phyloP scores from a whole-genome alignment of 2,113 vertebrate species.

The Chloebia gouldiae region DNA sequence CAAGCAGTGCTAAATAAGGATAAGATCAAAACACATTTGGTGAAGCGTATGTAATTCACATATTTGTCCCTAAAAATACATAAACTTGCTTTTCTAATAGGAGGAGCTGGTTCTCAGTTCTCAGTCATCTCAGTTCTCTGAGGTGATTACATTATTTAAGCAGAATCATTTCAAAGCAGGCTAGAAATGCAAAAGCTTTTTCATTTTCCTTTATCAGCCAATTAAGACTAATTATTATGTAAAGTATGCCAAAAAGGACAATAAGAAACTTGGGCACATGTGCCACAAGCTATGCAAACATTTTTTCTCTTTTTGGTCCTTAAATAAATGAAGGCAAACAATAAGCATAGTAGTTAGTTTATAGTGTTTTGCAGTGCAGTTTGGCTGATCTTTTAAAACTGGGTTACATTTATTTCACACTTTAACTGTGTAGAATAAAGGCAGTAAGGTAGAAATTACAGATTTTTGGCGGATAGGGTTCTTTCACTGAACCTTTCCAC shows the following conservation, averaged over 20 bases:
- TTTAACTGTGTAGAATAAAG: neutral
- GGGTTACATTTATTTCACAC: neutral
- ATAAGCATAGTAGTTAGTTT: neutral
- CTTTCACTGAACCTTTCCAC: neutral
- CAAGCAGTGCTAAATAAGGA: neutral
- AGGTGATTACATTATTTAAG: neutral
- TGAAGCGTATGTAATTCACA: neutral
- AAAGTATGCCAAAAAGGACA: neutral
- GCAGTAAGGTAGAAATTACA: neutral
- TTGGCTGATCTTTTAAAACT: neutral
- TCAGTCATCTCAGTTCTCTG: neutral
- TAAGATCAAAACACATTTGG: neutral
- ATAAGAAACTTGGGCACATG: neutral
- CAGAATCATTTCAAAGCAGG: neutral
- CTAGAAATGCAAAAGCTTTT: neutral
- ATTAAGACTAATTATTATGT: neutral
- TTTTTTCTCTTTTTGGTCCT: neutral
- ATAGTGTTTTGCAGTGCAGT: neutral
- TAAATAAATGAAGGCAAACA: neutral
- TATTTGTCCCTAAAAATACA: neutral
- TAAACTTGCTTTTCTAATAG: neutral
- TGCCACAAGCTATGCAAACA: neutral
- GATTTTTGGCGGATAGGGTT: neutral
- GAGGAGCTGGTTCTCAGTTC: neutral
- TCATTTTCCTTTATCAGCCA: neutral